Base-by-base conservation (phyloP, 2,888 invertebrate genomes). In the Allophyes oxyacanthae region DNA sequence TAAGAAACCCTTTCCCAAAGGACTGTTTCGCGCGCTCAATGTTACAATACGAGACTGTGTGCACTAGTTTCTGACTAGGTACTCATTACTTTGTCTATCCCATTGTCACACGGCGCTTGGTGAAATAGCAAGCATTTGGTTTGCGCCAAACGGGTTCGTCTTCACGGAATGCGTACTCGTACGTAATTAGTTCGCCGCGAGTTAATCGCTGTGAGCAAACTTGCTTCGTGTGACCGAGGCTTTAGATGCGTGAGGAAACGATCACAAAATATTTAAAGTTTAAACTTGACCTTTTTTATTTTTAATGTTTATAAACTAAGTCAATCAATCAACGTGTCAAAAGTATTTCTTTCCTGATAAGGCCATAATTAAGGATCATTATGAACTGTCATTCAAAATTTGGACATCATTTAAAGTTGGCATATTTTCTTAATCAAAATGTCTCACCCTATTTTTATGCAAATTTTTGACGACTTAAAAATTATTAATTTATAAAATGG, bases 281-380 rank as follows among this genome's bases (percentile, higher is more conserved):
- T 42, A 51, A 34, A 33, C 45, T 52, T 71, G 43, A 50, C 45
- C 54, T 59, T 59, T 56, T 51, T 40, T 3, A 45, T 49, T 34
- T 43, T 46, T 14, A 30, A 30, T 54, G 32, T 13, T 53, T 44
- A 37, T 10, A 30, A 54, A 48, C 38, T 50, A n/a, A 43, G 9
- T 14, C 28, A 30, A 65, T 66, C 38, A 41, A 65, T 65, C 43
- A 49, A 36, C 46, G 32, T 40, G 10, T 13, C 9, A 13, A 64
- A 49, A 20, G 20, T 20, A 4, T 20, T 58, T 1, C n/a, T 26
- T 54, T 44, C 20, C 42, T 20, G 20, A 56, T 48, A 36, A 13
- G n/a, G 34, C 15, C 11, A 34, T 36, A 48, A 54, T 43, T 46
- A 51, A 36, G 37, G 13, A 20, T 1, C 15, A 40, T 44, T 50